A percentile compares a stretch with the other conserved stretches of the same genome.
These are phyloP conservation scores for Ptyas mucosa DNA, from an alignment of 2,113 vertebrate species.

Conservation along the genomic window DNA sequence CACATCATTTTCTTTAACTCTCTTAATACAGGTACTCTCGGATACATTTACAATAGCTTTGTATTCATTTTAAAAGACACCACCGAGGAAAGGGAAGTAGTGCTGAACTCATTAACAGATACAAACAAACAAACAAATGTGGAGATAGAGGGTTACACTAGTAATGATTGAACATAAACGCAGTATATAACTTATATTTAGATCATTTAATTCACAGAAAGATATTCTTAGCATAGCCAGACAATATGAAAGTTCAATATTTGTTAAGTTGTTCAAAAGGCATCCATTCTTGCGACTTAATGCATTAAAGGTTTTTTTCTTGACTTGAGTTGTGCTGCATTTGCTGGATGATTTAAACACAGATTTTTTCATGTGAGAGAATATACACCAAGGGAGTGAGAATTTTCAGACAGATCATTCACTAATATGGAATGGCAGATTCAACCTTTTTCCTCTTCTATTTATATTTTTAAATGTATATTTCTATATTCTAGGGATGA, in stretches of 20 bases:
- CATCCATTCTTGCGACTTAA: background rate
- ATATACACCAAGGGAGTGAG: background rate
- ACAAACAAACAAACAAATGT: background rate
- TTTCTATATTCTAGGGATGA: constrained; percentile 82
- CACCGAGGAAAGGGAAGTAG: background rate
- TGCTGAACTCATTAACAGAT: background rate
- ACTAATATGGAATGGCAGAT: background rate
- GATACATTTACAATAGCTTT: no score
- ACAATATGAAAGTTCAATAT: background rate
- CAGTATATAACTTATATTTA: background rate
- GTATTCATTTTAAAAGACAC: background rate
- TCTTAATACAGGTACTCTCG: no score
- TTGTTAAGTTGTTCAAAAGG: background rate
- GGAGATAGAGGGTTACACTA: background rate
- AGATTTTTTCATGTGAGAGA: background rate
- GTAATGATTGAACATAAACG: background rate
- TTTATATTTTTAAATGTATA: background rate
- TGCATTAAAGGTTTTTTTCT: background rate
- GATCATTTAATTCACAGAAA: background rate
- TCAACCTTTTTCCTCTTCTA: background rate
- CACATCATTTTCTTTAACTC: no score
- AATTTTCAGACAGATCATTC: background rate
- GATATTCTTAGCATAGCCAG: background rate
- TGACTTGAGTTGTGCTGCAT: background rate
- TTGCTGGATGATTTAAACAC: background rate